These are phyloP conservation scores for Phaetusa simplex DNA, from an alignment of 2,113 vertebrate species.

Conservation along the genomic window DNA sequence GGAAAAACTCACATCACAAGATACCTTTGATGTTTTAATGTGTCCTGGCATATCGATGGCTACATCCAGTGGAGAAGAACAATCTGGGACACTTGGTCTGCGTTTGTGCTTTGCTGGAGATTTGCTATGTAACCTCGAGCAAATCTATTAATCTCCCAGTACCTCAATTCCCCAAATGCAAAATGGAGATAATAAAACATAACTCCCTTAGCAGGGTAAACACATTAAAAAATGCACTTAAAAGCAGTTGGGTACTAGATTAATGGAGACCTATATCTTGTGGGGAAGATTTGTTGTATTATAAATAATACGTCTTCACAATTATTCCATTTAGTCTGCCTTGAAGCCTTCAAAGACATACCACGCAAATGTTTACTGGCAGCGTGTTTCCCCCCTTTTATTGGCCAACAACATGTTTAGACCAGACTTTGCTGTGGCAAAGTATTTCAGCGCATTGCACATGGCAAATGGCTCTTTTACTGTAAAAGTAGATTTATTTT, in stretches of 20 bases:
- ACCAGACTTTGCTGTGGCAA: conserved; percentile 68
- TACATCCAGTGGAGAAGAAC: conserved; percentile 37
- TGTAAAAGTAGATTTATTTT: not conserved
- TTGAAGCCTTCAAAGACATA: conserved; percentile 72
- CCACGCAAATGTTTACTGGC: conserved; percentile 71
- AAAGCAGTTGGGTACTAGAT: conserved; percentile 66
- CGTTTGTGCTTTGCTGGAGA: conserved; percentile 55
- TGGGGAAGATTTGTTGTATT: conserved; percentile 68
- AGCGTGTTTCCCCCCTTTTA: conserved; percentile 60
- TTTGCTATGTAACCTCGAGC: conserved; percentile 62
- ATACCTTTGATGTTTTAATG: conserved; percentile 56
- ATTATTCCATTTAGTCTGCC: conserved; percentile 70
- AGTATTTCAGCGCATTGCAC: conserved; percentile 47
- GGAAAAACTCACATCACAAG: not conserved
- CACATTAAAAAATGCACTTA: conserved; percentile 68
- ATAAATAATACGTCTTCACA: conserved; percentile 67
- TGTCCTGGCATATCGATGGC: conserved; percentile 43
- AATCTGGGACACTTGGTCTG: conserved; percentile 46
- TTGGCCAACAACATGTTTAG: conserved; percentile 68
- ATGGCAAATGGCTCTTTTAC: conserved; percentile 58
- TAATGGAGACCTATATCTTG: conserved; percentile 70
- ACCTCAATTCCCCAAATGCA: conserved; percentile 67
- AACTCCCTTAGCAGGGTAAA: conserved; percentile 67
- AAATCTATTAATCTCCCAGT: conserved; percentile 68
- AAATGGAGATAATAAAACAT: conserved; percentile 68